Evolutionary conservation across 2,888 invertebrate species (phyloP).

Genomic region (Masnerella sp.): DNA sequence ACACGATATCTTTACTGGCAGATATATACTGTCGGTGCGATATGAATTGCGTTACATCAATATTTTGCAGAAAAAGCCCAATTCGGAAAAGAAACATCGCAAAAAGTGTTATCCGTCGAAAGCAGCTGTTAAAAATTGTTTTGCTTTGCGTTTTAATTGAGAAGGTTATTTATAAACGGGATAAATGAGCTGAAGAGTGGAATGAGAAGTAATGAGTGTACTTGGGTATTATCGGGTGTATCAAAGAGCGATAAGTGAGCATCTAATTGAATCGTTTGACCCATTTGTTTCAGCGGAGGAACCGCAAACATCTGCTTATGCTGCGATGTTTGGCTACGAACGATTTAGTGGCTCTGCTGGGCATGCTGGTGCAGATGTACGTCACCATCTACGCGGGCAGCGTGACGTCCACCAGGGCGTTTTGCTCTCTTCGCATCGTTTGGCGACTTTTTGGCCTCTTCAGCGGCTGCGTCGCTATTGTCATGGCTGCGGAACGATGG

Average conservation of each 20-base stretch:
- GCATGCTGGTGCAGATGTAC: slow-evolving; percentile 86
- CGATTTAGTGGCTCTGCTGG: slow-evolving; percentile 87
- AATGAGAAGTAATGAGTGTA: no score
- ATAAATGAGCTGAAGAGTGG: no score
- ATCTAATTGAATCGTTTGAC: slow-evolving; percentile 1
- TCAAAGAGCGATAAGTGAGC: slow-evolving; percentile 1
- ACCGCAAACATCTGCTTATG: slow-evolving; percentile 89
- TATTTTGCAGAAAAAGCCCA: background rate
- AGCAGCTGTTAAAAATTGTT: no score
- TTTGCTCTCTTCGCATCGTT: slow-evolving; percentile 84
- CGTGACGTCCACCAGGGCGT: slow-evolving; percentile 77
- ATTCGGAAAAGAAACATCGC: no score
- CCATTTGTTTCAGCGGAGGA: slow-evolving; percentile 82
- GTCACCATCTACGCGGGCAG: slow-evolving; percentile 79
- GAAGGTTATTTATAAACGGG: no score
- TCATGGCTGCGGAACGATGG: slow-evolving; percentile 93
- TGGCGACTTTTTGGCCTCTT: slow-evolving; percentile 91
- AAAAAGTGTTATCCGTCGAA: no score
- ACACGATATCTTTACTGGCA: background rate
- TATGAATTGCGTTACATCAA: background rate
- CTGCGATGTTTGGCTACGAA: slow-evolving; percentile 87
- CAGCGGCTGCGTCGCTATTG: slow-evolving; percentile 91
- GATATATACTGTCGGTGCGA: background rate
- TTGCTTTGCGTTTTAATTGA: no score
- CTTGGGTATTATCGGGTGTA: no score